Evolutionary conservation across 2,888 invertebrate species (phyloP).

Genomic region (Globia sparganii): DNA sequence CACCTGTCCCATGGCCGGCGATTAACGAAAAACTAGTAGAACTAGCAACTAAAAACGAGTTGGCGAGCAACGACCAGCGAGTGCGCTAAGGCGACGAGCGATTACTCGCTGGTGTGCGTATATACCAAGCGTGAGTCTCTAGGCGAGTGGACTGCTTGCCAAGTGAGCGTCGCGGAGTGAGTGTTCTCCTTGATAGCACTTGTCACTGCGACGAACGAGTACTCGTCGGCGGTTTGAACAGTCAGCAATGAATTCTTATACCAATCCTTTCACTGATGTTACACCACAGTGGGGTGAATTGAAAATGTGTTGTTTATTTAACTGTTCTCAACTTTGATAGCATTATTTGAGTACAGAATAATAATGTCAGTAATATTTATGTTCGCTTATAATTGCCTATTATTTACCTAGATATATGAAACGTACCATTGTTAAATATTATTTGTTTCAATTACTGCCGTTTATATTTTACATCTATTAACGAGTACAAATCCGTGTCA

Average conservation of each 20-base stretch:
- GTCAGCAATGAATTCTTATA: no score
- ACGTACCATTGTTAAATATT: not conserved
- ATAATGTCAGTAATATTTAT: not conserved
- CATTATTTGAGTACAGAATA: not conserved
- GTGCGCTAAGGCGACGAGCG: no score
- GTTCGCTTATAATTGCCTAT: not conserved
- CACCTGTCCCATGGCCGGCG: not conserved
- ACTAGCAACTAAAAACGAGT: not conserved
- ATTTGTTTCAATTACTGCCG: not conserved
- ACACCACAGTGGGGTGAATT: not conserved
- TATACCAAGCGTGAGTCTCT: no score
- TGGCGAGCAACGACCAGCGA: no score
- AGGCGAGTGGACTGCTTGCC: not conserved
- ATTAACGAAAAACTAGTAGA: not conserved
- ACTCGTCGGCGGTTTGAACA: no score
- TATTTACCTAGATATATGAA: not conserved
- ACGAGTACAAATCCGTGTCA: not conserved
- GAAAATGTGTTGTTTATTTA: not conserved
- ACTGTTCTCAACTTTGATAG: not conserved
- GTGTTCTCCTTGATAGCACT: no score
- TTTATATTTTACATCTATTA: not conserved
- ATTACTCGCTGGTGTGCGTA: no score
- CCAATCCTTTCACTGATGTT: not conserved
- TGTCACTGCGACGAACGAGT: no score
- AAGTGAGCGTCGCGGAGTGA: no score